These are phyloP conservation scores for Listronotus bonariensis DNA, from an alignment of 1,140 invertebrate genomes.

Conservation along the genomic window DNA sequence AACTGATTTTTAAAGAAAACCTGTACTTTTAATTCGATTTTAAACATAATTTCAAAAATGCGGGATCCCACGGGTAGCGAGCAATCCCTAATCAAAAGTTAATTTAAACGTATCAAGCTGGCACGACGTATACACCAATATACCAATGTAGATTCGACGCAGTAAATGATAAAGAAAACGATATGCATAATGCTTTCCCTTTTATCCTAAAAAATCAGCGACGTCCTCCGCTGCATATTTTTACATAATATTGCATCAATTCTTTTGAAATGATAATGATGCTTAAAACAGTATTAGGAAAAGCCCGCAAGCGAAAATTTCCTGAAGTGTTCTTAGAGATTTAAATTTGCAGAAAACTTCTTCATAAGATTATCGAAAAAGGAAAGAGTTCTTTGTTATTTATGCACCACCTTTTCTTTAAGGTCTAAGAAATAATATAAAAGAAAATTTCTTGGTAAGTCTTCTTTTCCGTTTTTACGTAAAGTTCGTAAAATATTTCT, in stretches of 20 bases:
- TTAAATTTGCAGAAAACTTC: conserved; percentile 34
- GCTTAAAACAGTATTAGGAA: conserved; percentile 29
- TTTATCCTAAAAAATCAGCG: too few species aligned
- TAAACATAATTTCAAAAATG: too few species aligned
- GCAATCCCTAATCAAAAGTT: too few species aligned
- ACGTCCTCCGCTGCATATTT: conserved; percentile 18
- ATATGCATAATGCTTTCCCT: too few species aligned
- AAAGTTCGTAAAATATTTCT: conserved; percentile 7
- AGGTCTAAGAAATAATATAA: too few species aligned
- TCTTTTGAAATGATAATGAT: conserved; percentile 37
- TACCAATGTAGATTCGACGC: too few species aligned
- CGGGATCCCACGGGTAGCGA: too few species aligned
- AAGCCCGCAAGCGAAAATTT: conserved; percentile 24
- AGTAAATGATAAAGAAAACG: too few species aligned
- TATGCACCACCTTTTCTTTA: conserved; percentile 20
- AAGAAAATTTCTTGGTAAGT: background rate
- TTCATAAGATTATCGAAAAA: conserved; percentile 18
- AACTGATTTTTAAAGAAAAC: too few species aligned
- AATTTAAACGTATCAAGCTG: too few species aligned
- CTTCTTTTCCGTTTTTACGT: conserved; percentile 9
- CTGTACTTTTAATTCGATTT: too few species aligned
- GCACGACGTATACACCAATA: too few species aligned
- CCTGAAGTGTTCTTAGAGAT: conserved; percentile 30
- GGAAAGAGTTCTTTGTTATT: conserved; percentile 34
- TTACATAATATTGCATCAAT: conserved; percentile 24